These are phyloP conservation scores for Alviniconcha strummeri DNA, from an alignment of 2,888 invertebrate species.

Conservation along the genomic window DNA sequence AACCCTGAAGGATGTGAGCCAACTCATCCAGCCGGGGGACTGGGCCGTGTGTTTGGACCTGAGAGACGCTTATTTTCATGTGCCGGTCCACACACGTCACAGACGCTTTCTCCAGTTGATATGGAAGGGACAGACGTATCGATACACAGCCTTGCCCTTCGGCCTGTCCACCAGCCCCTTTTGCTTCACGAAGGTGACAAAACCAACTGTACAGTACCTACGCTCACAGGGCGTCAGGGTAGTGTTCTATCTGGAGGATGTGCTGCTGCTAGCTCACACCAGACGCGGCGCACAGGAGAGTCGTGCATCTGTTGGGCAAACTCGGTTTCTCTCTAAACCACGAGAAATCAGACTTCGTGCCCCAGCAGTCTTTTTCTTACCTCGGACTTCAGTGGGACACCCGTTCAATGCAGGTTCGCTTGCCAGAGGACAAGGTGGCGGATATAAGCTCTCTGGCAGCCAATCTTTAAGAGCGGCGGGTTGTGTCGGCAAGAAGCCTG, in stretches of 20 bases:
- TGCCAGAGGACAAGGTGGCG: not conserved
- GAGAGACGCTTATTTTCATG: constrained; percentile 5
- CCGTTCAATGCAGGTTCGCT: not conserved
- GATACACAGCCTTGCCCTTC: too few species aligned
- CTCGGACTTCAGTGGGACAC: not conserved
- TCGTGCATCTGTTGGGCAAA: not conserved
- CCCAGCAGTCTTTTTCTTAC: not conserved
- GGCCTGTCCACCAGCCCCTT: not conserved
- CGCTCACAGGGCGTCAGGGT: not conserved
- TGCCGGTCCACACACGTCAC: not conserved
- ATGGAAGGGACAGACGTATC: too few species aligned
- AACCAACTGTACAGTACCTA: not conserved
- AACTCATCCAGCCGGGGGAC: not conserved
- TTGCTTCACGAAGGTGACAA: not conserved
- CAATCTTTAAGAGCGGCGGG: not conserved
- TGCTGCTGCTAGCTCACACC: not conserved
- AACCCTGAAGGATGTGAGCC: not conserved
- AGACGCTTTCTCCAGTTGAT: not conserved
- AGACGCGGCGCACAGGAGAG: not conserved
- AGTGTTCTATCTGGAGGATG: not conserved
- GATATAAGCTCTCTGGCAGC: not conserved
- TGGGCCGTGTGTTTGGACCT: constrained; percentile 7
- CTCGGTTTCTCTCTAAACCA: not conserved
- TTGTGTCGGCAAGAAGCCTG: not conserved
- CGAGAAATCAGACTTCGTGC: not conserved